Evolutionary conservation across 2,113 vertebrate species (phyloP).

Genomic region (Mixornis gularis): DNA sequence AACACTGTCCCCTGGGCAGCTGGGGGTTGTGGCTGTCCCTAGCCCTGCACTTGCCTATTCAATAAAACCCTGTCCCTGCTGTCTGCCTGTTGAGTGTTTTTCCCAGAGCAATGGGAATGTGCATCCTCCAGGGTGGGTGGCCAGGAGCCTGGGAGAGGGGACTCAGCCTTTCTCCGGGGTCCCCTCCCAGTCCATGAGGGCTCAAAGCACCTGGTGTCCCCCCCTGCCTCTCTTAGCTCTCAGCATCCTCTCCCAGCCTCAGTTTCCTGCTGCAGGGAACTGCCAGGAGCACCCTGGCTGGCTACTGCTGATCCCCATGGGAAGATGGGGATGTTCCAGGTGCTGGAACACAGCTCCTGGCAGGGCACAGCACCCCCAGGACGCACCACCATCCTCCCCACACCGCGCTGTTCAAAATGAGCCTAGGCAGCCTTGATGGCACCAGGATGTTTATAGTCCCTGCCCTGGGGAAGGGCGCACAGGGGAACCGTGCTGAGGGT

Average conservation of each 20-base stretch:
- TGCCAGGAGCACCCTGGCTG: not conserved
- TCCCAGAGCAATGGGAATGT: not conserved
- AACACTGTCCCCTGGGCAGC: not conserved
- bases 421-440: not conserved
- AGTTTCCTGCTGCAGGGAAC: not conserved
- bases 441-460: conserved; percentile 40
- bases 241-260: not conserved
- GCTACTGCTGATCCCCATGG: rapidly evolving
- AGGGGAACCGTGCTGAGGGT: rapidly evolving
- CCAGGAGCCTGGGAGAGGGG: not conserved
- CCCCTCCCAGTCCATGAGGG: not conserved
- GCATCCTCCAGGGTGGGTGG: not conserved
- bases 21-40: not conserved
- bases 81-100: not conserved
- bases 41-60: not conserved
- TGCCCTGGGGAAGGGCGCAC: not conserved
- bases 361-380: not conserved
- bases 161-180: not conserved
- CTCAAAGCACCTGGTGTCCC: not conserved
- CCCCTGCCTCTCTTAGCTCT: rapidly evolving
- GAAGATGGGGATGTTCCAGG: not conserved
- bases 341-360: not conserved
- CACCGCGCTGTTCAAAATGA: not conserved
- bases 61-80: conserved; percentile 5
- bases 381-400: rapidly evolving